phyloP scores from a whole-genome alignment of 2,797 vertebrate genomes.

The Chaetodon trifasciatus region DNA sequence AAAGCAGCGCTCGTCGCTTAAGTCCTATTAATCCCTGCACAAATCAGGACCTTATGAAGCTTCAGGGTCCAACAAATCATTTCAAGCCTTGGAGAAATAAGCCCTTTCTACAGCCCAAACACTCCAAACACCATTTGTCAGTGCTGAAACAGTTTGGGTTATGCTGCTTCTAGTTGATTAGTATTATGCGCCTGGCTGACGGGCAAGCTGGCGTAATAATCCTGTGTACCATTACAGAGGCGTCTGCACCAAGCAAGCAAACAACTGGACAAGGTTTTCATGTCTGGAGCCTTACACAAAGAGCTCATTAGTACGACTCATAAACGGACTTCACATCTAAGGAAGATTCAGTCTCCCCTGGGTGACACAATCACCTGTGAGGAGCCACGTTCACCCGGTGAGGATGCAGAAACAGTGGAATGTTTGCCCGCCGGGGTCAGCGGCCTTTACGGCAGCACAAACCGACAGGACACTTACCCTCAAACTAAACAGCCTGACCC shows the following conservation, averaged over 20 bases:
- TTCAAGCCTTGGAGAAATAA: neutral
- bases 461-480: slow-evolving; percentile 85
- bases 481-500: slow-evolving; percentile 67
- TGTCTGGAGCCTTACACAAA: neutral
- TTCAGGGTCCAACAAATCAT: neutral
- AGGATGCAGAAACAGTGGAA: slow-evolving; percentile 14
- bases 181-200: slow-evolving; percentile 3
- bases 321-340: neutral
- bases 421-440: slow-evolving; percentile 77
- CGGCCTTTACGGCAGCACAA: slow-evolving; percentile 66
- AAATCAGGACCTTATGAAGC: slow-evolving; percentile 18
- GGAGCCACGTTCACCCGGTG: neutral
- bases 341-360: too few species aligned
- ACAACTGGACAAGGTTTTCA: neutral
- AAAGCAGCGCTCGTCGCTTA: slow-evolving; percentile 5
- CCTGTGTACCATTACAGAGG: neutral
- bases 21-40: slow-evolving; percentile 24
- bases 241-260: neutral
- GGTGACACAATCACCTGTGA: neutral
- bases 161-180: neutral
- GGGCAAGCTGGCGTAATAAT: neutral
- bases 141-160: neutral
- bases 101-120: neutral
- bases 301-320: neutral
- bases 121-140: neutral